Base-by-base conservation (phyloP, 2,888 invertebrate species). In the Nemoura dubitans region DNA sequence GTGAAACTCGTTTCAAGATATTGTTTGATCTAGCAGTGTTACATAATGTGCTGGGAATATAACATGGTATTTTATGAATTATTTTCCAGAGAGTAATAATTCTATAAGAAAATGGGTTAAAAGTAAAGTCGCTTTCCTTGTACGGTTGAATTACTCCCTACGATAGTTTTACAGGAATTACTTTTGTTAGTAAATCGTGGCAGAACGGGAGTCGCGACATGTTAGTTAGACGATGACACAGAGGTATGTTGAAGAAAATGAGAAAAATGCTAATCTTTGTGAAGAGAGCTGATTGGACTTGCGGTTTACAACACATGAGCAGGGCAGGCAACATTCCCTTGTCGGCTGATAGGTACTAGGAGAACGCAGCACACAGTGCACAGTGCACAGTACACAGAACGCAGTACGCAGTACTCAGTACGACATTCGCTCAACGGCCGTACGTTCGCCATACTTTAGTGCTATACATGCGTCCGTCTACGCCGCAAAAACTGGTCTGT, bases 201-300 rank as follows among this genome's bases (percentile, higher is more conserved):
- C 59, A 6, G 36, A 36, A 36, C 36, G 6, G 59, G 14, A n/a
- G n/a, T n/a, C n/a, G n/a, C n/a, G n/a, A 59, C 59, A 59, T 59
- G 59, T 21, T 59, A 3, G 59, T 59, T 59, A 59, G 1, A 10
- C 2, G 21, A 21, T 21, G 59, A 59, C 59, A 59, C 21, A 14
- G 16, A 59, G 36, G 16, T 14, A 16, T 59, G 59, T 21, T 16
- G 59, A 10, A 36, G 36, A 59, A 59, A 59, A 59, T 59, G 59
- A 59, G 59, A 59, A 59, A 59, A 59, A 59, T 59, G 59, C 59
- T 59, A 59, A 59, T 59, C 59, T 59, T 59, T 59, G 59, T 59
- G 21, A 14, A 59, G 59, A 21, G 59, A 59, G 59, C 2, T 59
- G 14, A 59, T 59, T 59, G 59, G 16, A 59, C 59, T 21, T 2